phyloP scores from a whole-genome alignment of 1,140 invertebrate genomes.

The Trichonephila clavata region DNA sequence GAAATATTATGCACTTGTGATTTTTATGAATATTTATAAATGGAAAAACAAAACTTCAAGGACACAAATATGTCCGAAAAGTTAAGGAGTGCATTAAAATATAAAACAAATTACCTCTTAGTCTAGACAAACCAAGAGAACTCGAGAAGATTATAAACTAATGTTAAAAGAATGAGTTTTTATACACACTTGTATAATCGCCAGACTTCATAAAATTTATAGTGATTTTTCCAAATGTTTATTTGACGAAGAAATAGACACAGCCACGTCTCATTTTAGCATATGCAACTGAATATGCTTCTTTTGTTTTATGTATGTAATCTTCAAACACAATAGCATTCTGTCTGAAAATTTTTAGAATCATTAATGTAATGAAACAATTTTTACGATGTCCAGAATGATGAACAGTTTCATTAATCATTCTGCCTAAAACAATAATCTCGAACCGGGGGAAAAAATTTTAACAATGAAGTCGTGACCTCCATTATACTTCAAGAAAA shows the following conservation, averaged over 20 bases:
- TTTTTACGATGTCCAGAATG: constrained; percentile 34
- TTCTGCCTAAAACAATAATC: constrained; percentile 36
- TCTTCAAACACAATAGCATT: background rate
- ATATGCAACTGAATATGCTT: background rate
- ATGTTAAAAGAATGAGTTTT: background rate
- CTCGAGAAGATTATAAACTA: background rate
- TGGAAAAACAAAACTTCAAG: background rate
- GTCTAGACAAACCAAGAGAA: background rate
- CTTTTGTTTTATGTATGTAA: background rate
- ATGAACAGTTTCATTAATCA: constrained; percentile 33
- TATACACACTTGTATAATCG: background rate
- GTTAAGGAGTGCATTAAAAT: background rate
- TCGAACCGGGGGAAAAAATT: background rate
- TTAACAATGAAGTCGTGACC: constrained; percentile 51
- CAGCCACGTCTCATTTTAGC: background rate
- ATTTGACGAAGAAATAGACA: background rate
- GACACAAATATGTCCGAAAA: background rate
- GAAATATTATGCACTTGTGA: background rate
- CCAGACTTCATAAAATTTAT: background rate
- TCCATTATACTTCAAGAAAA: constrained; percentile 29
- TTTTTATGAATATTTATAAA: background rate
- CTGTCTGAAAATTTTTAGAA: background rate
- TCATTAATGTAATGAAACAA: constrained; percentile 46
- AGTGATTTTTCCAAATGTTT: background rate
- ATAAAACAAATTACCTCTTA: background rate